Evolutionary conservation across 2,888 invertebrate species (phyloP).

Genomic region (Trichopoda pennipes): DNA sequence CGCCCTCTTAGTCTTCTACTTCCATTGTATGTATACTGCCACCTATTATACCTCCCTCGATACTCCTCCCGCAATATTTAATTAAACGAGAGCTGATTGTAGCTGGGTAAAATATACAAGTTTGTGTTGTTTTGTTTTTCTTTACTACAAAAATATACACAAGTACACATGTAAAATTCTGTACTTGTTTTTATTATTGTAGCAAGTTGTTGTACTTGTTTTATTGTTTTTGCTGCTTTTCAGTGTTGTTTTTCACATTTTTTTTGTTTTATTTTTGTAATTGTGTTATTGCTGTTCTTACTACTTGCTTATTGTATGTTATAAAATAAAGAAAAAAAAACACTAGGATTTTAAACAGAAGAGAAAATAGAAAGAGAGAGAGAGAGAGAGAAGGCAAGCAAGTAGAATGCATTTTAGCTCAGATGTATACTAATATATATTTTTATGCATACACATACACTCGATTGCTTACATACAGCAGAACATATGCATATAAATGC

Average conservation of each 20-base stretch:
- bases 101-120: slow-evolving; percentile 73
- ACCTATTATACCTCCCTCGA: slow-evolving; percentile 45
- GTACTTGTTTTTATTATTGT: slow-evolving; percentile 70
- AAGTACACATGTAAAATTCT: slow-evolving; percentile 65
- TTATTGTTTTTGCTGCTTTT: slow-evolving; percentile 44
- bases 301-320: slow-evolving; percentile 52
- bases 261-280: slow-evolving; percentile 47
- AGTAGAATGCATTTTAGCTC: slow-evolving; percentile 69
- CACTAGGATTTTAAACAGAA: slow-evolving; percentile 27
- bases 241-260: slow-evolving; percentile 9
- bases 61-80: slow-evolving; percentile 34
- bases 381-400: slow-evolving; percentile 24
- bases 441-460: slow-evolving; percentile 5
- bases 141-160: slow-evolving; percentile 66
- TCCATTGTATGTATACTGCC: slow-evolving; percentile 30
- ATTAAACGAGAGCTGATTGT: slow-evolving; percentile 42
- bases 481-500: slow-evolving; percentile 19
- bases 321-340: slow-evolving; percentile 29
- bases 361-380: not conserved
- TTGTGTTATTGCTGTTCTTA: slow-evolving; percentile 59
- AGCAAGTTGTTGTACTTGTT: slow-evolving; percentile 70
- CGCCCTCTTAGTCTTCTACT: slow-evolving; percentile 18
- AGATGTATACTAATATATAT: slow-evolving; percentile 11
- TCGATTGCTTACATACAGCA: slow-evolving; percentile 25
- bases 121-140: slow-evolving; percentile 66